Percentiles rank a stretch among this genome's conserved stretches.
These are phyloP conservation scores for Venusia cambrica DNA, from an alignment of 2,888 invertebrate genomes.

Conservation along the genomic window DNA sequence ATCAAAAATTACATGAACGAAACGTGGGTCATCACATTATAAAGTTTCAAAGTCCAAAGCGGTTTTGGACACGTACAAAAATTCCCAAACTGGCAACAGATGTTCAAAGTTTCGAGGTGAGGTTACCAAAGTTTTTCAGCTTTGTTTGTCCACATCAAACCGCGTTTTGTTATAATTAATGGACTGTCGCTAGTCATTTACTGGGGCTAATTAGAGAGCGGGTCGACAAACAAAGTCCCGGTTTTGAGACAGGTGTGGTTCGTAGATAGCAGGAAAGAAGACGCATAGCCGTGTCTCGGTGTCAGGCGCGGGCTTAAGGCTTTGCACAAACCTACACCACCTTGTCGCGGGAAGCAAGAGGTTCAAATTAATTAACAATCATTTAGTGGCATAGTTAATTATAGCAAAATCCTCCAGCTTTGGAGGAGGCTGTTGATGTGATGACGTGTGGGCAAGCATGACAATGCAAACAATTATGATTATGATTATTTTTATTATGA, in stretches of 20 bases:
- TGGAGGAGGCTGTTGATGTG: no score
- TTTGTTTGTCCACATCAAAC: constrained; percentile 45
- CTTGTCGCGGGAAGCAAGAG: no score
- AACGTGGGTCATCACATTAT: constrained; percentile 37
- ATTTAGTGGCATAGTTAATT: no score
- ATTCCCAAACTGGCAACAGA: constrained; percentile 42
- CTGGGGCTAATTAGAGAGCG: constrained; percentile 61
- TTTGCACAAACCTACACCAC: no score
- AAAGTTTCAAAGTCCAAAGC: constrained; percentile 38
- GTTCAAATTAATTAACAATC: no score
- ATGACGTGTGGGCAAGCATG: no score
- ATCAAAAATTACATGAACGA: constrained; percentile 31
- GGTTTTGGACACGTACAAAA: constrained; percentile 37
- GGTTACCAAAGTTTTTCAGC: constrained; percentile 42
- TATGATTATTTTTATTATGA: no score
- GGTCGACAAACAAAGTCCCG: constrained; percentile 54
- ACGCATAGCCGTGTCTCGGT: constrained; percentile 44
- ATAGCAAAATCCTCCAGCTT: no score
- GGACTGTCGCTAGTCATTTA: constrained; percentile 58
- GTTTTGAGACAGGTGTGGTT: constrained; percentile 58
- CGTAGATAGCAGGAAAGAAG: constrained; percentile 39
- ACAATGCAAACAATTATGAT: no score
- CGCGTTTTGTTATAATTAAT: constrained; percentile 64
- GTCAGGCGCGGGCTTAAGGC: constrained; percentile 38
- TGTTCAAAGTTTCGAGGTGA: constrained; percentile 44